Conservation (phyloP, 2,113 vertebrate genomes). For the Coracopsis vasa region DNA sequence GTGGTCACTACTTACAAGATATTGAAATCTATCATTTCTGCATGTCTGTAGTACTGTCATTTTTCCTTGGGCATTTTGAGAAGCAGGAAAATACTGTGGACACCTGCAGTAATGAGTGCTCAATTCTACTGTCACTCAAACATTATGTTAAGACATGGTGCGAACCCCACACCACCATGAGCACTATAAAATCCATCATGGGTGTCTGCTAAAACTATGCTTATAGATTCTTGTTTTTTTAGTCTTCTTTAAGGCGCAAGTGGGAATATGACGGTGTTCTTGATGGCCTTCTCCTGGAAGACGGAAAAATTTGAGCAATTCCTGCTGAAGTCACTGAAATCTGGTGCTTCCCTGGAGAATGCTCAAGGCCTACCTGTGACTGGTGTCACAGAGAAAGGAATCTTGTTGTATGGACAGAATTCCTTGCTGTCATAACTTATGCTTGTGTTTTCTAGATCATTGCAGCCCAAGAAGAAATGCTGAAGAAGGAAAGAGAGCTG, state of each 20-base stretch:
- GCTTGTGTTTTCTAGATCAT: slow-evolving; percentile 84
- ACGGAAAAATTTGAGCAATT: background rate
- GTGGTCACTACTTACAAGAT: background rate
- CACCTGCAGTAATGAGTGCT: background rate
- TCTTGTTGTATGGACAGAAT: background rate
- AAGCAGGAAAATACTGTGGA: background rate
- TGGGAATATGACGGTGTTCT: background rate
- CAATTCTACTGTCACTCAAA: background rate
- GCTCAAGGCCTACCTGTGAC: background rate
- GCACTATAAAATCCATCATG: background rate
- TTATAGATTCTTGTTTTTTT: background rate
- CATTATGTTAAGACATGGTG: background rate
- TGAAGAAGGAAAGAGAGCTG: slow-evolving; percentile 95
- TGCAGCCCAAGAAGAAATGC: slow-evolving; percentile 98
- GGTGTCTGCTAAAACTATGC: background rate
- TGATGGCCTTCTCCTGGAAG: background rate
- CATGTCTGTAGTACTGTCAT: background rate
- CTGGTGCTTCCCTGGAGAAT: background rate
- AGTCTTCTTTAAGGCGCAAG: background rate
- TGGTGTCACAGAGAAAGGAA: background rate
- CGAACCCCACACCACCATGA: background rate
- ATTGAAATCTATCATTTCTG: background rate
- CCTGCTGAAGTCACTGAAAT: background rate
- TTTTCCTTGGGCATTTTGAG: background rate
- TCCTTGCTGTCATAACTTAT: background rate